A percentile compares a stretch with the other conserved stretches of the same genome.
Evolutionary conservation across 2,888 invertebrate genomes (phyloP).

Genomic region (Chalcis sispes): DNA sequence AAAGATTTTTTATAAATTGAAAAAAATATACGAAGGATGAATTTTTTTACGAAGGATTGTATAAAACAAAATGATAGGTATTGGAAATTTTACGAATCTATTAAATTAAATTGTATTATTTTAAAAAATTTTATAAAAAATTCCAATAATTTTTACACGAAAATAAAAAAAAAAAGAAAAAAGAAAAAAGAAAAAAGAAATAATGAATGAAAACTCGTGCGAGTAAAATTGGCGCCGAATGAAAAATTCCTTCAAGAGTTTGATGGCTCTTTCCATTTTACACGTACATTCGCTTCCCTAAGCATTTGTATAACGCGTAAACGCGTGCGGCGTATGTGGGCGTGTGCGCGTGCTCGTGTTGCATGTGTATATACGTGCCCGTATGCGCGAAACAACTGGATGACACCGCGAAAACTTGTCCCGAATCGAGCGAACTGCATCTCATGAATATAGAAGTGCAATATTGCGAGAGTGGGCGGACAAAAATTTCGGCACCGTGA

Average conservation of each 20-base stretch:
- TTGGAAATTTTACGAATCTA: too few species aligned
- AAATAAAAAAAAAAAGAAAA: too few species aligned
- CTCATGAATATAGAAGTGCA: conserved; percentile 52
- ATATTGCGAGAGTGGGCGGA: conserved; percentile 16
- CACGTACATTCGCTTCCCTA: conserved; percentile 29
- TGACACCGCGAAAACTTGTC: conserved; percentile 32
- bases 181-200: neutral
- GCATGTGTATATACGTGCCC: neutral
- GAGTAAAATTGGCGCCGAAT: neutral
- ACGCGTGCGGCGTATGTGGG: neutral
- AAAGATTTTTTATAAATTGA: too few species aligned
- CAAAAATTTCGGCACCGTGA: conserved; percentile 40
- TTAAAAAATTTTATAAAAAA: too few species aligned
- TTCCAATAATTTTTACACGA: too few species aligned
- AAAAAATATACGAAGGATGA: too few species aligned
- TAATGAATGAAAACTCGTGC: neutral
- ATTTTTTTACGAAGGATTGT: too few species aligned
- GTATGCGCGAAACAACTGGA: neutral
- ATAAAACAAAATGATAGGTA: too few species aligned
- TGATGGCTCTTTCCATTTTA: conserved; percentile 32
- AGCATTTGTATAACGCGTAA: conserved; percentile 1
- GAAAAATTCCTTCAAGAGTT: conserved; percentile 25
- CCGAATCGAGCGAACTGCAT: conserved; percentile 7
- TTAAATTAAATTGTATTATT: too few species aligned
- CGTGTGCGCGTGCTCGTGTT: too few species aligned